Base-by-base conservation (phyloP, 2,888 invertebrate genomes). In the Abscondita cerata region DNA sequence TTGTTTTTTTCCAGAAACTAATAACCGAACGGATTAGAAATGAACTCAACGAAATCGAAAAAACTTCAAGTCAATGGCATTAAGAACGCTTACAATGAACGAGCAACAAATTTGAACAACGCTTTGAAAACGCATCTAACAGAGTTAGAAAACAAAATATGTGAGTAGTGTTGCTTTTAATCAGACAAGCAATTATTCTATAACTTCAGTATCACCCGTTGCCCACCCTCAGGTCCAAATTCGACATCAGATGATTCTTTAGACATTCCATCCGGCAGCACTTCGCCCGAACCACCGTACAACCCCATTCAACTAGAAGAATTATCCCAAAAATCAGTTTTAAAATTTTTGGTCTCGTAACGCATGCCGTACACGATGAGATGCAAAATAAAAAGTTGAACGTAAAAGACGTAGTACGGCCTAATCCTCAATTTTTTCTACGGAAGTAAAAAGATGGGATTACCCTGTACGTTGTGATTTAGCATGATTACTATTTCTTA, bases 341-440 rank as follows among this genome's bases (percentile, higher is more conserved):
- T 84, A 33, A 76, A 70, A 18, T 76, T 77, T 81, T 84, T 54
- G 81, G 81, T 18, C 75, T 85, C 50, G 82, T 81, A 48, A 84
- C 84, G 5, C 81, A 80, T 33, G 80, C 80, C 34, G 78, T 78
- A 12, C 81, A 76, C 64, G 77, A 78, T 36, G 84, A 84, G 70
- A 77, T 84, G 72, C 83, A 84, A 68, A 84, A 83, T 62, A 81
- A 80, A 64, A 76, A 52, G 81, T 81, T 8, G 84, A 85, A 70
- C 76, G 85, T 34, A 85, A 84, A 68, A 75, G 84, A 25, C 76
- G 84, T 36, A 84, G 84, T 61, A 85, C 84, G 5, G 84, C 84
- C n/a, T 1, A 84, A 84, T 74, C 83, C 84, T 1, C 84, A 85
- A 65, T 85, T 84, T 70, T 76, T 85, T n/a, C 15, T 85, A 85